Percentiles rank a stretch among this genome's conserved stretches.
Evolutionary conservation across 2,113 vertebrate genomes (phyloP).

Genomic region (Rafetus swinhoei): DNA sequence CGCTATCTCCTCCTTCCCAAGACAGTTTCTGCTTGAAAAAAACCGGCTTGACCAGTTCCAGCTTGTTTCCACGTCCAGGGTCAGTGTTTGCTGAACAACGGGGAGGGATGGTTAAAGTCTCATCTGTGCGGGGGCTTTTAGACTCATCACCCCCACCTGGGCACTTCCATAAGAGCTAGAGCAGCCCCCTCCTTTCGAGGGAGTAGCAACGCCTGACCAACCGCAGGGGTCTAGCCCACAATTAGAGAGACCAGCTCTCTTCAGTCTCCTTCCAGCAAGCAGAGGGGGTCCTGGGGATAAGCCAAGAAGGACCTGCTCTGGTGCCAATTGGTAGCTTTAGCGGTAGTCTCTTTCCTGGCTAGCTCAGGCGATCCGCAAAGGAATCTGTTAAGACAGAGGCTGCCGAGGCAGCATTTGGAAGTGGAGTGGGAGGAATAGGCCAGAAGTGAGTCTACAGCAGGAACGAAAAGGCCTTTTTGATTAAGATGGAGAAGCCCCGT

Average conservation of each 20-base stretch:
- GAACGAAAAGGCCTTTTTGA: not conserved
- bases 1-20: not conserved
- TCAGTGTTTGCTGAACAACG: not conserved
- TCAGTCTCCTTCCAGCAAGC: not conserved
- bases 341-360: not conserved
- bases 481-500: not conserved
- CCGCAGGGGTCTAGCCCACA: not conserved
- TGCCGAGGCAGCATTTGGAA: not conserved
- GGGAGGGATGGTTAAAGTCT: not conserved
- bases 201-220: not conserved
- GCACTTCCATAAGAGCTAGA: not conserved
- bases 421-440: not conserved
- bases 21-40: not conserved
- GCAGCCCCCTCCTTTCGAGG: not conserved
- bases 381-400: not conserved
- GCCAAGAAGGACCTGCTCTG: not conserved
- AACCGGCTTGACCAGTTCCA: rapidly evolving
- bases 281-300: not conserved
- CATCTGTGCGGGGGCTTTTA: not conserved
- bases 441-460: not conserved
- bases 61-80: too few relatives aligned
- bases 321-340: not conserved
- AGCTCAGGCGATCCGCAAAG: not conserved
- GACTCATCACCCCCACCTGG: not conserved
- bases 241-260: not conserved